A percentile compares a stretch with the other conserved stretches of the same genome.
These are phyloP conservation scores for Oegoconia quadripuncta DNA, from an alignment of 2,888 invertebrate species.

Conservation along the genomic window DNA sequence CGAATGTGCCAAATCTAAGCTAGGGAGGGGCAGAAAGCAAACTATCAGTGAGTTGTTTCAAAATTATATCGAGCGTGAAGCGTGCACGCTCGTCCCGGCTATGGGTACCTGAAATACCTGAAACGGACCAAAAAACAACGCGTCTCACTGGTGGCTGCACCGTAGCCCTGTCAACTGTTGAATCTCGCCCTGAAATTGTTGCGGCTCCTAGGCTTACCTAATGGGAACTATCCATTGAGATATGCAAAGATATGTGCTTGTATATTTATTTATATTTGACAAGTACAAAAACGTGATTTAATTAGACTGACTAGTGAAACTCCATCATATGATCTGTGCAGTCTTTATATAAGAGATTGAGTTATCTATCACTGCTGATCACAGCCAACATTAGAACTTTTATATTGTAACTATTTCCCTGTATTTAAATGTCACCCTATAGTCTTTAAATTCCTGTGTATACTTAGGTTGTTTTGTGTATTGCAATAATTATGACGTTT, in stretches of 20 bases:
- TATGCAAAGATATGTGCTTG: not conserved
- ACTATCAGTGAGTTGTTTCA: slow-evolving; percentile 75
- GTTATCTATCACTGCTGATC: no score
- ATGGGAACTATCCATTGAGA: slow-evolving; percentile 40
- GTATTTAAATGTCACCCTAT: no score
- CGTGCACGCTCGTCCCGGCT: slow-evolving; percentile 62
- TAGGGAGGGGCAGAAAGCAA: slow-evolving; percentile 80
- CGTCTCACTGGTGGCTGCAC: slow-evolving; percentile 72
- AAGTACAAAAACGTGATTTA: no score
- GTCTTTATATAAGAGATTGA: no score
- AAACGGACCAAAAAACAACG: slow-evolving; percentile 71
- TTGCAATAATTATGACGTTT: not conserved
- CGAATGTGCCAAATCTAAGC: slow-evolving; percentile 80
- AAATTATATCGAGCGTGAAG: slow-evolving; percentile 60
- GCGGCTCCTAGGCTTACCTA: slow-evolving; percentile 53
- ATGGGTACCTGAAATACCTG: slow-evolving; percentile 76
- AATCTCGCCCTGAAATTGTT: slow-evolving; percentile 74
- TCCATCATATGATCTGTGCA: no score
- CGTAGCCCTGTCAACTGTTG: slow-evolving; percentile 78
- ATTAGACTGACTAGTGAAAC: no score
- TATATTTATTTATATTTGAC: no score
- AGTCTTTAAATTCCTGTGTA: no score
- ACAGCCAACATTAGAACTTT: no score
- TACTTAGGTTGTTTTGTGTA: no score
- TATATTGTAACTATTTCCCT: no score